Base-by-base conservation (phyloP, 2,797 vertebrate species). In the Eulemur mongoz region DNA sequence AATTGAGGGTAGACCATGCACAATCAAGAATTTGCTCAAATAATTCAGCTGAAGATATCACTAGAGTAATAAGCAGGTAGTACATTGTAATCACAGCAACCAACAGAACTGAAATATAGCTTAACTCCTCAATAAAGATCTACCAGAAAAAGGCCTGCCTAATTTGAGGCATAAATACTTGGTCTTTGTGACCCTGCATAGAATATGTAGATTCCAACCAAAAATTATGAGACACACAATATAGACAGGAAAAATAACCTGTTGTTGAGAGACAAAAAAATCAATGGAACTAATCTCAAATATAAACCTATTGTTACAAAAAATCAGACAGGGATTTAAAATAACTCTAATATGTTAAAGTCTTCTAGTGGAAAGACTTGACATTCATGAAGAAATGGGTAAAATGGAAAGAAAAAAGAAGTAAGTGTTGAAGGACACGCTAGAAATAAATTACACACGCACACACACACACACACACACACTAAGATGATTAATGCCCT, bases 191-290 rank as follows among this genome's bases (percentile, higher is more conserved):
- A 35, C 9, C 18, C 27, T 30, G 22, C 5, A n/a, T 2, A 80
- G 59, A 91, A 35, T 52, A 45, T 48, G 35, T 17, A 61, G 13
- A 73, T 67, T 76, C 61, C 32, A 78, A 23, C 18, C 38, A 76
- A 86, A 92, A 94, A 76, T 57, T 43, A 72, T 18, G 25, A 69
- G 22, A 45, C 38, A 54, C 15, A 18, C 1, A 52, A 43, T 79
- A 73, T 30, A 35, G 9, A 57, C 20, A 78, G 40, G 11, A 48
- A 87, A 85, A 85, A 27, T 32, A 43, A 72, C 57, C 43, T 63
- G 27, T n/a, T 76, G 32, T 50, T 65, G n/a, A 88, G 63, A 91
- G 54, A 84, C 3, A 57, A 78, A 95, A 40, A 22, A 86, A 70
- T 70, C 20, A n/a, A 45, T 45, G 50, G 40, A 70, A 54, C 5